Conservation (phyloP, 2,888 invertebrate species). For the Drosophila rellima region DNA sequence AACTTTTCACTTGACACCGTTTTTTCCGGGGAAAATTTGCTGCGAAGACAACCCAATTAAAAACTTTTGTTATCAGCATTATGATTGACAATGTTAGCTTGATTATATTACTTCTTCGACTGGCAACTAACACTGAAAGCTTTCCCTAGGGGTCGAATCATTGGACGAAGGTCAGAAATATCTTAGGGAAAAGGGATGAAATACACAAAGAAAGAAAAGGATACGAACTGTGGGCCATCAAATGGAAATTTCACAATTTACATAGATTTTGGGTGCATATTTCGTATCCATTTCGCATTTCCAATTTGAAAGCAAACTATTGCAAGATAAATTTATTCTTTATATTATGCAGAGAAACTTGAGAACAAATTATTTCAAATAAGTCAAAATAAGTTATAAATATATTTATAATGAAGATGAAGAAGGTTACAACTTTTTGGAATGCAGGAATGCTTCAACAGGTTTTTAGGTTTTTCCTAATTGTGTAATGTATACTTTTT, state of each 20-base stretch:
- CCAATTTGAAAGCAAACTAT: background rate
- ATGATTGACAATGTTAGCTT: conserved; percentile 60
- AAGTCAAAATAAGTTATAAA: background rate
- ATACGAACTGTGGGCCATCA: conserved; percentile 5
- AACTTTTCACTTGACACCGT: conserved; percentile 9
- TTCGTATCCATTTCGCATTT: conserved; percentile 22
- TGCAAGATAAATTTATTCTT: background rate
- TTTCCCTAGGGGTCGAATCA: conserved; percentile 38
- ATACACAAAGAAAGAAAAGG: conserved; percentile 22
- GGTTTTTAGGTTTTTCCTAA: conserved; percentile 10
- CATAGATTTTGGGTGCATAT: conserved; percentile 6
- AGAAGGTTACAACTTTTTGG: background rate
- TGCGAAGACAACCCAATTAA: conserved; percentile 70
- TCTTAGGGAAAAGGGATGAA: conserved; percentile 10
- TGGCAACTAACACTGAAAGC: conserved; percentile 42
- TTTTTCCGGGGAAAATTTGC: conserved; percentile 3
- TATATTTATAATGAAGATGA: background rate
- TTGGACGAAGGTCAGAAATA: conserved; percentile 2
- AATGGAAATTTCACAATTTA: conserved; percentile 19
- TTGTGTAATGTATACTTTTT: conserved; percentile 55
- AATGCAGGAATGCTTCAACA: conserved; percentile 1
- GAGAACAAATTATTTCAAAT: background rate
- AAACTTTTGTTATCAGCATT: conserved; percentile 68
- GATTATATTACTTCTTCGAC: conserved; percentile 53
- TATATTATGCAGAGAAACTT: background rate